Evolutionary conservation across 2,888 invertebrate species (phyloP).

Genomic region (Drosophila seclusa): DNA sequence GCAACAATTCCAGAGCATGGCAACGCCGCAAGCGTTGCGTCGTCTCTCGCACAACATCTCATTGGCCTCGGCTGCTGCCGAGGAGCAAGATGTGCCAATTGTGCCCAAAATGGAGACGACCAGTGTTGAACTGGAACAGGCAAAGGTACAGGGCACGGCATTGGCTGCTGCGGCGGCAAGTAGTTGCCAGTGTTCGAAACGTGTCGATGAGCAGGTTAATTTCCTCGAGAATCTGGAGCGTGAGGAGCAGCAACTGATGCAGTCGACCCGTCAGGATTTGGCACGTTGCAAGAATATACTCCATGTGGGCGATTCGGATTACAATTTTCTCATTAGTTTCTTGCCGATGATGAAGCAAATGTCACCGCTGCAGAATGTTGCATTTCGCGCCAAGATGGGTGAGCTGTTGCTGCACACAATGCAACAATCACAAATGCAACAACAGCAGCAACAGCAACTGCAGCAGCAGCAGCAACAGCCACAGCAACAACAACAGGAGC

Average conservation of each 20-base stretch:
- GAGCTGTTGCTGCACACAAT: constrained; percentile 76
- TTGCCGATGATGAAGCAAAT: constrained; percentile 82
- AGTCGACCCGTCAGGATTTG: constrained; percentile 78
- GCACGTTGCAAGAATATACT: constrained; percentile 69
- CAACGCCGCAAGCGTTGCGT: constrained; percentile 78
- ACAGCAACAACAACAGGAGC: constrained; percentile 8
- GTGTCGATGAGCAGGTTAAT: constrained; percentile 77
- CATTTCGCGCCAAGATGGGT: constrained; percentile 80
- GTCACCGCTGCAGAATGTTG: constrained; percentile 76
- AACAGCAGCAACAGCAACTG: constrained; percentile 29
- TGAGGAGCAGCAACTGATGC: constrained; percentile 79
- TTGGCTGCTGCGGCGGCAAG: constrained; percentile 58
- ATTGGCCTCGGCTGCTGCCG: constrained; percentile 67
- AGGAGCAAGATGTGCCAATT: constrained; percentile 47
- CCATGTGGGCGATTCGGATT: constrained; percentile 81
- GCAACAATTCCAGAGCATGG: constrained; percentile 72
- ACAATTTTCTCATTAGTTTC: constrained; percentile 81
- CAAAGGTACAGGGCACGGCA: constrained; percentile 33
- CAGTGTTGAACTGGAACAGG: neutral
- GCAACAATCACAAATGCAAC: constrained; percentile 56
- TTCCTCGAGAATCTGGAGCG: constrained; percentile 75
- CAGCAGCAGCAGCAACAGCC: constrained; percentile 38
- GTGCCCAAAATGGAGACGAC: neutral
- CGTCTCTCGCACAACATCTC: constrained; percentile 76
- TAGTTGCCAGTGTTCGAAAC: constrained; percentile 72